phyloP scores from a whole-genome alignment of 2,113 vertebrate genomes.

The Trochalopteron elliotii region DNA sequence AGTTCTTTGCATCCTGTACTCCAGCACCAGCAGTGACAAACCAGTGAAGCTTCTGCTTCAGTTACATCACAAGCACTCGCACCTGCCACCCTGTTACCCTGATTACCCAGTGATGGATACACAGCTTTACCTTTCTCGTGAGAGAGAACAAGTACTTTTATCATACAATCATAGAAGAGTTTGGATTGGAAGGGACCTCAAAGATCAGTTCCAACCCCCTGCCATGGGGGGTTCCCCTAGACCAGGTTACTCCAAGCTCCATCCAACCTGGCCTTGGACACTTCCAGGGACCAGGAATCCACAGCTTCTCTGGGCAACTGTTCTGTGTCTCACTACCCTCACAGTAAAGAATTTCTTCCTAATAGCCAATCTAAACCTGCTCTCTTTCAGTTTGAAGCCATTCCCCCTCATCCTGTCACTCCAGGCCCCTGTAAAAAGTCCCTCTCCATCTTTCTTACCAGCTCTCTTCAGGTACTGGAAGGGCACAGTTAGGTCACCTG shows the following conservation, averaged over 20 bases:
- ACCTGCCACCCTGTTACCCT: neutral
- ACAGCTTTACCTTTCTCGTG: neutral
- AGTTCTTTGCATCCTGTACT: neutral
- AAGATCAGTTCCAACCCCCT: neutral
- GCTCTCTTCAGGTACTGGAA: neutral
- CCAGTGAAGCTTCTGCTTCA: neutral
- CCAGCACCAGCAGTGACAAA: neutral
- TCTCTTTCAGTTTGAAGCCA: neutral
- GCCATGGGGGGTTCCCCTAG: neutral
- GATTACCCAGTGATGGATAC: neutral
- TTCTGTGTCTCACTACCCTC: neutral
- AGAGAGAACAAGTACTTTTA: neutral
- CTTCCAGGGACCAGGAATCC: neutral
- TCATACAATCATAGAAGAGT: neutral
- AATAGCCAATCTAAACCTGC: neutral
- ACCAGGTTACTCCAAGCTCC: neutral
- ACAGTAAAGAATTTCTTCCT: neutral
- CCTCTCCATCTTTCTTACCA: neutral
- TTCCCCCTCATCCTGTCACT: neutral
- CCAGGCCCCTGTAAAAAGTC: neutral
- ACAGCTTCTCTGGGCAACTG: neutral
- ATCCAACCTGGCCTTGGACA: accelerated
- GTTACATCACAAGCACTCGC: neutral
- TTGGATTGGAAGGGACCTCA: neutral
- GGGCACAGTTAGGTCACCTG: neutral